phyloP scores from a whole-genome alignment of 2,888 invertebrate genomes.

The Eretmocerus hayati region DNA sequence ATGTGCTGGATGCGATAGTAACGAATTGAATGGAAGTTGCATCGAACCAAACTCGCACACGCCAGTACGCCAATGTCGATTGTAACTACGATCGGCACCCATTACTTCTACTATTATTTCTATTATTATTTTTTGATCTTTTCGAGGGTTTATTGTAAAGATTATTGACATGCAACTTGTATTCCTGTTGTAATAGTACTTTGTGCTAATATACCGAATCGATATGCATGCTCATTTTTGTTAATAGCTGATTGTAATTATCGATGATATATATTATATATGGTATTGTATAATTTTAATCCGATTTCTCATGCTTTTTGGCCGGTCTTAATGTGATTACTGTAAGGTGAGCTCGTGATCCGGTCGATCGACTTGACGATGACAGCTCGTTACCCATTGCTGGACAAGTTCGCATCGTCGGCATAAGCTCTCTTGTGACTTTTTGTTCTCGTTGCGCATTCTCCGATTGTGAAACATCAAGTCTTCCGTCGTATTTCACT shows the following conservation, averaged over 20 bases:
- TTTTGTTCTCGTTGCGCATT: constrained; percentile 6
- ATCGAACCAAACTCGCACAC: no score
- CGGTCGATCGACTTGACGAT: background rate
- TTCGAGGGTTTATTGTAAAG: constrained; percentile 20
- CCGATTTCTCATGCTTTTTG: constrained; percentile 12
- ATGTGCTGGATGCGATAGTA: no score
- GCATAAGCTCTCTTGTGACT: constrained; percentile 4
- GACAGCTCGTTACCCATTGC: background rate
- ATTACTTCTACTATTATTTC: background rate
- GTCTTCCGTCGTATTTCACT: constrained; percentile 21
- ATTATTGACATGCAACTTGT: constrained; percentile 4
- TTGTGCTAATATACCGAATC: constrained; percentile 8
- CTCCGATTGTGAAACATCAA: constrained; percentile 9
- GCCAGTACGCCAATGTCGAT: background rate
- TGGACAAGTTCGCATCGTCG: background rate
- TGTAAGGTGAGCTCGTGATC: background rate
- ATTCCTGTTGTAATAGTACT: constrained; percentile 19
- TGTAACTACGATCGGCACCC: background rate
- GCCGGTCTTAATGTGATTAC: constrained; percentile 15
- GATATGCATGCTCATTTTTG: constrained; percentile 17
- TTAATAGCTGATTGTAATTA: background rate
- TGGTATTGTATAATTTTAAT: constrained; percentile 7
- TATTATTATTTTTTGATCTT: constrained; percentile 14
- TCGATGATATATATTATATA: background rate
- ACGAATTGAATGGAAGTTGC: no score